Evolutionary conservation across 2,797 vertebrate genomes (phyloP), one percentile per base, ranked within the genome.

Genomic region (Ispidina lecontei): DNA sequence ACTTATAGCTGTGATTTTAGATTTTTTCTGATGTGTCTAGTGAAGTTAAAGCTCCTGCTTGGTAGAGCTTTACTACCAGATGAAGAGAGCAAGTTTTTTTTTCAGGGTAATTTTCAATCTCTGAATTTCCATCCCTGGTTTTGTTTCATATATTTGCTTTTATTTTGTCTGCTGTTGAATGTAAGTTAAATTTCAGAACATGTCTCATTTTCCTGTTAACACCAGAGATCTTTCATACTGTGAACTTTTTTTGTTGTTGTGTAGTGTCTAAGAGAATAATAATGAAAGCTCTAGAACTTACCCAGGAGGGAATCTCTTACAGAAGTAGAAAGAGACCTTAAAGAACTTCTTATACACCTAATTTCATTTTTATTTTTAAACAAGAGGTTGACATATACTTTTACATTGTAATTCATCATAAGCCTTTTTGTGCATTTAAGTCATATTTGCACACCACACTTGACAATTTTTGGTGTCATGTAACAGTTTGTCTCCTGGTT

Each of bases 51-150:
- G 44, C 47, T 94, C 31, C 29, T 63, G 3, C 25, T 75, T 81
- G 60, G 63, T 55, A 86, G 19, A 25, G 47, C 37, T 94, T 92
- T 88, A 67, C 63, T 78, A 49, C 22, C 31, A 94, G 86, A 70
- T 70, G 35, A 89, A 94, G 75, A 65, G 10, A 69, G 3, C 25
- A 43, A 9, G 1, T 4, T 22, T 22, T 28, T 55, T 77, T 81
- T 86, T 28, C 51, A 72, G 26, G 26, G 23, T 67, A 58, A 70
- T 87, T 91, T 90, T 90, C 55, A 65, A 9, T 89, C 51, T 69
- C 49, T 92, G 49, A 46, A 28, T 80, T 91, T 89, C 43, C 23
- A 75, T 55, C 35, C 51, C 62, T 55, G 5, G 12, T n/a, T 94
- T 90, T 91, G 17, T 80, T 83, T 83, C 15, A 15, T 39, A 74